phyloP scores from a whole-genome alignment of 2,113 vertebrate species.

The Oreotrochilus melanogaster region DNA sequence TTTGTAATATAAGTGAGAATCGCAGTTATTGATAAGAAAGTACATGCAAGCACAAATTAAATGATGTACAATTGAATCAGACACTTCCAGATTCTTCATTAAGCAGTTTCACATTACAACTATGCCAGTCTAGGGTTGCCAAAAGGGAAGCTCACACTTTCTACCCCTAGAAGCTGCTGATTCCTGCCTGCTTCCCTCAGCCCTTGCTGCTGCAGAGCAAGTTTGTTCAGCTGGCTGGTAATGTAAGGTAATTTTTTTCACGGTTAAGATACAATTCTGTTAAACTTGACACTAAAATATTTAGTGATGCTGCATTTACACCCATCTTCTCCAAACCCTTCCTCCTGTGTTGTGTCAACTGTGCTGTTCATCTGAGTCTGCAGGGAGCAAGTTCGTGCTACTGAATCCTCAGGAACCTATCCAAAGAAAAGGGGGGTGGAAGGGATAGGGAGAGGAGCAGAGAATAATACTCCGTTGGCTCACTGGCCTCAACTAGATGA shows the following conservation, averaged over 20 bases:
- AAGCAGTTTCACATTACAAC: neutral
- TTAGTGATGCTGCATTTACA: neutral
- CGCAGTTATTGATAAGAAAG: neutral
- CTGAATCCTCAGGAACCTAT: conserved; percentile 15
- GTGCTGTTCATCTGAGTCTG: neutral
- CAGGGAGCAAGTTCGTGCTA: conserved; percentile 14
- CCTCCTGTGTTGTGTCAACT: conserved; percentile 4
- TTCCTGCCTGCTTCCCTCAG: neutral
- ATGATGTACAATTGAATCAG: neutral
- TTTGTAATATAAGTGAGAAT: neutral
- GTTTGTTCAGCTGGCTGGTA: conserved; percentile 1
- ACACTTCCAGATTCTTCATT: neutral
- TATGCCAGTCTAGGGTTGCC: neutral
- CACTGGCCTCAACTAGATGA: neutral
- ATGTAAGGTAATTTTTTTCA: neutral
- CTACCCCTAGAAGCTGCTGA: neutral
- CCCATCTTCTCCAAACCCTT: neutral
- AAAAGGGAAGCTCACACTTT: neutral
- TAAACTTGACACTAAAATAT: conserved; percentile 18
- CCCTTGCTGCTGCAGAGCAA: conserved; percentile 20
- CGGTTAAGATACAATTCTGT: neutral
- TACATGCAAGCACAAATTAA: neutral
- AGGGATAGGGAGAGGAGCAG: neutral
- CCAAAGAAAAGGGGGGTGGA: neutral
- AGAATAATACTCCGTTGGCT: neutral